These are phyloP conservation scores for Patiria pectinifera DNA, from an alignment of 53 echinoderm and acorn worm genomes.

Conservation along the genomic window DNA sequence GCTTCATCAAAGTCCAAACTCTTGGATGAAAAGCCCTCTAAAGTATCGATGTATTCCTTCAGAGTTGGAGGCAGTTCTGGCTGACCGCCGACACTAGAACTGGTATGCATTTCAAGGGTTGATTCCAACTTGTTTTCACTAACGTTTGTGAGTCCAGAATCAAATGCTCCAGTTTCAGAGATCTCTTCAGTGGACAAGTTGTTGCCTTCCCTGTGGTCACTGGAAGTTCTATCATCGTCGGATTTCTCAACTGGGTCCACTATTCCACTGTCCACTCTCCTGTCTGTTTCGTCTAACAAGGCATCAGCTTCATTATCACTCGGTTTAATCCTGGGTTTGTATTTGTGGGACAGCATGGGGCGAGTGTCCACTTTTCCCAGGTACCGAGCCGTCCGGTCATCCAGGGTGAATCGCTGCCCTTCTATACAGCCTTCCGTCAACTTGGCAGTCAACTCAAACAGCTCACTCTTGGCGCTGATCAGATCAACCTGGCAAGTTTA, in stretches of 20 bases:
- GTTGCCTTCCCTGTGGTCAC: neutral
- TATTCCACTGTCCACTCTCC: neutral
- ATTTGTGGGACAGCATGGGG: conserved; percentile 51
- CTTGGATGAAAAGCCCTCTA: conserved; percentile 33
- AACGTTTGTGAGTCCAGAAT: neutral
- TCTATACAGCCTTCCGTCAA: conserved; percentile 86
- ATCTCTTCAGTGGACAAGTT: neutral
- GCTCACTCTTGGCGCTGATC: conserved; percentile 68
- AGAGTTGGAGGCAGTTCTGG: conserved; percentile 21
- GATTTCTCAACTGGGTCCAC: neutral
- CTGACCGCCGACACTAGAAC: neutral
- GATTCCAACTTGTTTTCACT: neutral
- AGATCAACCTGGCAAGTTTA: conserved; percentile 72
- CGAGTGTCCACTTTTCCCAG: conserved; percentile 50
- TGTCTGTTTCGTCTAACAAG: neutral
- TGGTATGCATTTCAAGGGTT: neutral
- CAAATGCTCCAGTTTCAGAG: neutral
- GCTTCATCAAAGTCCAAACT: neutral
- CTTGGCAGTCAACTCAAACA: conserved; percentile 78
- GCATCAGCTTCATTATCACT: neutral
- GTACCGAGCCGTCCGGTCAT: conserved; percentile 4
- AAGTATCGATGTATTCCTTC: conserved; percentile 43
- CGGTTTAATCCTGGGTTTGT: conserved; percentile 11
- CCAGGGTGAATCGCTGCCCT: conserved; percentile 36
- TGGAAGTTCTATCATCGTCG: neutral